Conservation (phyloP, 2,888 invertebrate species). For the Cephus rjabovi region DNA sequence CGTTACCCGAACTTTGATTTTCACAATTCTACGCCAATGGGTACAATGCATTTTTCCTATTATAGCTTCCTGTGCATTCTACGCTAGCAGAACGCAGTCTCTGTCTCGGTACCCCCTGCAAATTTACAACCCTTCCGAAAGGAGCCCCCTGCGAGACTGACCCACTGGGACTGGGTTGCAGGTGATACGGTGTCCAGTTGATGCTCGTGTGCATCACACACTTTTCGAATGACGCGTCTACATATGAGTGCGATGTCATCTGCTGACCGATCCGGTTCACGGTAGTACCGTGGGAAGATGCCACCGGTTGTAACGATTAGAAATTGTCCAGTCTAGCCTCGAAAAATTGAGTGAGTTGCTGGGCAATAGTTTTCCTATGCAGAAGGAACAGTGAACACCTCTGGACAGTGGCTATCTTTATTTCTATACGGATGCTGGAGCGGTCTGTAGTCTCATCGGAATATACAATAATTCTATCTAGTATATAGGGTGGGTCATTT, state of each 20-base stretch:
- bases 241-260: slow-evolving; percentile 45
- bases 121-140: slow-evolving; percentile 34
- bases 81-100: background rate
- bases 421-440: background rate
- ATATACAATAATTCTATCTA: background rate
- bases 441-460: background rate
- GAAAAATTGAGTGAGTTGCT: background rate
- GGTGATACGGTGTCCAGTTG: slow-evolving; percentile 41
- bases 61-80: background rate
- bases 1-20: slow-evolving; percentile 14
- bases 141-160: slow-evolving; percentile 42
- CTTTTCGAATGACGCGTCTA: slow-evolving; percentile 41
- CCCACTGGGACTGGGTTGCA: slow-evolving; percentile 41
- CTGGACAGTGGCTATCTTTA: slow-evolving; percentile 3
- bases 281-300: slow-evolving; percentile 61
- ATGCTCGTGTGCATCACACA: slow-evolving; percentile 14
- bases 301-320: slow-evolving; percentile 33
- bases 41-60: background rate
- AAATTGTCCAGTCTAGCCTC: slow-evolving; percentile 16
- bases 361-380: background rate
- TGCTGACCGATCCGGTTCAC: slow-evolving; percentile 57
- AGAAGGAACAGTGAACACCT: background rate
- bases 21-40: background rate
- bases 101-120: background rate
- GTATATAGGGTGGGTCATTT: background rate